A percentile compares a stretch with the other conserved stretches of the same genome.
Evolutionary conservation across 2,888 invertebrate genomes (phyloP).

Genomic region (Tinea trinotella): DNA sequence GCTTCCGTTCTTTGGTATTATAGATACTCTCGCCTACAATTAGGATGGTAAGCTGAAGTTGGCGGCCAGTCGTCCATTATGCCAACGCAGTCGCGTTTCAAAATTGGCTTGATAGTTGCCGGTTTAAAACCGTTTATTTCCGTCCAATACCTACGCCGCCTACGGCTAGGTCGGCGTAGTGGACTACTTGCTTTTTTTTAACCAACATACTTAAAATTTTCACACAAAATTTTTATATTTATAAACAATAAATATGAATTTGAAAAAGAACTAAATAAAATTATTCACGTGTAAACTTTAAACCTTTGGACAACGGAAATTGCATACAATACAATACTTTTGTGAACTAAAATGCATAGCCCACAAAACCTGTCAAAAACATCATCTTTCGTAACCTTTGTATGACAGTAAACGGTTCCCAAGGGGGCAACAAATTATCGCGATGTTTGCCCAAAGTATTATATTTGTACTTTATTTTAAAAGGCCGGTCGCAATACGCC

Average conservation of each 20-base stretch:
- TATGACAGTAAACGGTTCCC: conserved; percentile 37
- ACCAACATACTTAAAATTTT: too few relatives aligned
- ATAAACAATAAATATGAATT: not conserved
- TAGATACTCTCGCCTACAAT: too few relatives aligned
- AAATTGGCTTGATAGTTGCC: too few relatives aligned
- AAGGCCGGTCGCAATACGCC: conserved; percentile 51
- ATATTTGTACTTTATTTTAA: conserved; percentile 31
- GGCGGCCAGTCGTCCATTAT: too few relatives aligned
- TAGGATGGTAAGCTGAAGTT: too few relatives aligned
- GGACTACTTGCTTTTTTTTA: too few relatives aligned
- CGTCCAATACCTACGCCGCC: too few relatives aligned
- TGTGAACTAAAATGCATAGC: conserved; percentile 31
- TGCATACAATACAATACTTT: conserved; percentile 43
- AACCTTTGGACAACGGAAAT: conserved; percentile 34
- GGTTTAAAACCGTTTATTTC: too few relatives aligned
- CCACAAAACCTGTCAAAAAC: conserved; percentile 59
- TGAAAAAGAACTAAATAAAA: conserved; percentile 6
- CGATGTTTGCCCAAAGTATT: conserved; percentile 60
- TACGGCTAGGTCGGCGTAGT: too few relatives aligned
- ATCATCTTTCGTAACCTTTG: conserved; percentile 35
- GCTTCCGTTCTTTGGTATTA: too few relatives aligned
- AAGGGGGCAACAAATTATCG: conserved; percentile 52
- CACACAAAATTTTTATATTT: conserved; percentile 21
- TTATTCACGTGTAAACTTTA: conserved; percentile 1
- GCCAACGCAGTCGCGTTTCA: too few relatives aligned